A percentile compares a stretch with the other conserved stretches of the same genome.
These are phyloP conservation scores for Ochropleura leucogaster DNA, from an alignment of 2,888 invertebrate genomes.

Conservation along the genomic window DNA sequence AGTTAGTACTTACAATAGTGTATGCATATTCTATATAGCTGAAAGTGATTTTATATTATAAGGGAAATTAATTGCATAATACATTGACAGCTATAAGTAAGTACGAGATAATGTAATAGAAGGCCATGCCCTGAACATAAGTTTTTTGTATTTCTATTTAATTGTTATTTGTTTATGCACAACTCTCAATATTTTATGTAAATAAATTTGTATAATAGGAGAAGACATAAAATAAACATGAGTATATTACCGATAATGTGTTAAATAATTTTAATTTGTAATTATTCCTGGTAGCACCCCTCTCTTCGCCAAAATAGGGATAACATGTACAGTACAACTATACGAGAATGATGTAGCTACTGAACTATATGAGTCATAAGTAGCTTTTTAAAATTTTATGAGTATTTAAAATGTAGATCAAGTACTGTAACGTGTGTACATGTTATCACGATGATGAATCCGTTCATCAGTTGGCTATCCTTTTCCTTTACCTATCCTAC, in stretches of 20 bases:
- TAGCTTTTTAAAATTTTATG: conserved; percentile 44
- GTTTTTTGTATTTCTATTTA: conserved; percentile 90
- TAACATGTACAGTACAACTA: conserved; percentile 85
- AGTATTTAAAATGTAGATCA: conserved; percentile 51
- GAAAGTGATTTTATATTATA: conserved; percentile 90
- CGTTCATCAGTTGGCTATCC: conserved; percentile 83
- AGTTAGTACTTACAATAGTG: conserved; percentile 90
- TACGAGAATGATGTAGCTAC: conserved; percentile 50
- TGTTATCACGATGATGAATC: conserved; percentile 84
- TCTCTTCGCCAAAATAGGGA: conserved; percentile 90
- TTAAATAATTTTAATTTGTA: conserved; percentile 90
- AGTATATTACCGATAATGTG: conserved; percentile 91
- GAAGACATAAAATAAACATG: conserved; percentile 91
- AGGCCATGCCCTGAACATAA: conserved; percentile 87
- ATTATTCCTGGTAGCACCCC: conserved; percentile 91
- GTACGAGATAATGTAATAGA: conserved; percentile 87
- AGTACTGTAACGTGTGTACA: conserved; percentile 78
- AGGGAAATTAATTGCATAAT: conserved; percentile 89
- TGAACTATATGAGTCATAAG: conserved; percentile 46
- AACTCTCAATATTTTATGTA: conserved; percentile 91
- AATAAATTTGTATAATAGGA: conserved; percentile 91
- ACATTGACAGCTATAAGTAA: conserved; percentile 88
- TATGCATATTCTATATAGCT: conserved; percentile 90
- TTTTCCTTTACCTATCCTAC: conserved; percentile 75
- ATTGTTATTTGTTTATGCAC: conserved; percentile 91